Evolutionary conservation across 2,888 invertebrate genomes (phyloP), one percentile per base, ranked within the genome.

Genomic region (Drepana falcataria): DNA sequence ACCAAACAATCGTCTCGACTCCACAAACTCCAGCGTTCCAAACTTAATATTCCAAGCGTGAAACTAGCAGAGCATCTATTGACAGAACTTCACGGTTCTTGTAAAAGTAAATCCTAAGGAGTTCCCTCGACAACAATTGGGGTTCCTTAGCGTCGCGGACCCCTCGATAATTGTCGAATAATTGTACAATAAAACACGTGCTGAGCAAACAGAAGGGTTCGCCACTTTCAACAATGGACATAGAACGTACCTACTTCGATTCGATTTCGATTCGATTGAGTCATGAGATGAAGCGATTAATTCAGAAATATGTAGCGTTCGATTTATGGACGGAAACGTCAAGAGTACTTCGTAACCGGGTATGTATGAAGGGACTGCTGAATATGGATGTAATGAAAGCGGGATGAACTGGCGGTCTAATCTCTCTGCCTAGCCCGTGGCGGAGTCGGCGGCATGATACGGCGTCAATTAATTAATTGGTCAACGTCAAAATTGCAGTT

Each of bases 181-280:
- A 88, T 83, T 87, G 83, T 68, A 81, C 87, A 87, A 87, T 88
- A 83, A 81, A 84, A 85, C 89, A 87, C 87, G 88, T 88, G 89
- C 84, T 87, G 68, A 63, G 64, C 77, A 77, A 79, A 82, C 77
- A 72, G 79, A 83, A 86, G 87, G 87, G 87, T 81, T 79, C 64
- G 61, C 60, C 69, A 71, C 49, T 51, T 41, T 33, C 51, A 74
- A 87, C 85, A 85, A 85, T 82, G 63, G 63, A 66, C 68, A 70
- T 74, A 70, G 77, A 75, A 33, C 34, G 51, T 51, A 77, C 79
- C 72, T 67, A 71, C 72, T 69, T 63, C 48, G 55, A 71, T 58
- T 59, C 58, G 53, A 48, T 40, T 56, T 53, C 35, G 55, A 34
- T 33, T 62, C 66, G 70, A 57, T 1, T 59, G 69, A 67, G 59